Evolutionary conservation across 92 coral and sea anemone genomes (phyloP), one percentile per base, ranked within the genome.

Genomic region (Heliopora coerulea): DNA sequence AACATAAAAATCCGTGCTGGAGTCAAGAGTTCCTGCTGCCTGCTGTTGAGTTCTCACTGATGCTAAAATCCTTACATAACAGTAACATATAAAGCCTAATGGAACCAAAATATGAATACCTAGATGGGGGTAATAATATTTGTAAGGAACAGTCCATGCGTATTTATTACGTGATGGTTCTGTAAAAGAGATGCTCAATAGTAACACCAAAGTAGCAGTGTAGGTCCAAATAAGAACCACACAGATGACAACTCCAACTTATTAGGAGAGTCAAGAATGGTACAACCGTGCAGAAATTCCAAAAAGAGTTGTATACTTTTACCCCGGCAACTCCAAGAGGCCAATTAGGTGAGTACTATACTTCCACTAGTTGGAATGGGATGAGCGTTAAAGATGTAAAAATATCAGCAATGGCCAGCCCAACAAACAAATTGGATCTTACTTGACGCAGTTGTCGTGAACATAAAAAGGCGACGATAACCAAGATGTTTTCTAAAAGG

Each of bases 271-370:
- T 81, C 41, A 75, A 37, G 62, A 81, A 85, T 37, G 89, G 75
- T 23, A 80, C 69, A 15, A 66, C 82, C 19, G 81, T 58, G 2
- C 63, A 67, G 74, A 85, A 85, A 17, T 80, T 28, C 89, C 89
- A 85, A 34, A 75, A 21, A 2, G 80, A 74, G 62, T 85, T 85
- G 35, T 74, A 68, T 9, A 69, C 34, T 17, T 81, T 37, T 7
- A 76, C 83, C 19, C 83, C 89, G 32, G 24, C 63, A 27, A 83
- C 59, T 24, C 86, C 89, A 29, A 85, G 80, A 18, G 89, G 85
- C 89, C 89, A 85, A 3, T 81, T 33, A 46, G 83, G 86, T 13
- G 83, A 81, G 9, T 74, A 31, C 89, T 83, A 85, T 0, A 75
- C 68, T 44, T 85, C 72, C 19, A 63, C 56, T 64, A 85, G 25